These are phyloP conservation scores for Ericerus pela DNA, from an alignment of 1,140 invertebrate genomes.

Conservation along the genomic window DNA sequence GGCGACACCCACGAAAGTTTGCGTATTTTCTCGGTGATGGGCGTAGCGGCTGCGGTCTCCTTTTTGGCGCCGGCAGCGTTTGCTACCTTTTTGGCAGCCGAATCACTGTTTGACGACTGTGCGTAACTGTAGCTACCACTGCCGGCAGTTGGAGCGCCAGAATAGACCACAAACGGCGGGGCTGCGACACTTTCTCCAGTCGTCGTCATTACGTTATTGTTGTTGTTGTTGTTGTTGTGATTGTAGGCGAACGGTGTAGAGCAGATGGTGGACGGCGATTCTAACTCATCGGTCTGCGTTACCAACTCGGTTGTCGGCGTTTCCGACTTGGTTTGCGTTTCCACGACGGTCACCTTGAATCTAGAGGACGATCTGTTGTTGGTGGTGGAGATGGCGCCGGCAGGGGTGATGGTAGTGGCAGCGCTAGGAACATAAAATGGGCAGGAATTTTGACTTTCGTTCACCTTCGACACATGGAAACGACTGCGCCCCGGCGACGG, in stretches of 20 bases:
- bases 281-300: neutral
- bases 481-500: slow-evolving; percentile 34
- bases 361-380: slow-evolving; percentile 4
- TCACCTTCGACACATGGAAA: slow-evolving; percentile 23
- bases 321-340: slow-evolving; percentile 5
- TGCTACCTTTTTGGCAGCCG: neutral
- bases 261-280: neutral
- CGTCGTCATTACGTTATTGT: neutral
- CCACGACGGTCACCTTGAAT: slow-evolving; percentile 19
- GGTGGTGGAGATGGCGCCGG: neutral
- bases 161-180: too few species aligned
- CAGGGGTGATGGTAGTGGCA: neutral
- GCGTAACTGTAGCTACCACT: too few species aligned
- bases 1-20: slow-evolving; percentile 21
- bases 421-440: slow-evolving; percentile 1
- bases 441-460: slow-evolving; percentile 15
- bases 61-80: slow-evolving; percentile 3
- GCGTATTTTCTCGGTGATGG: slow-evolving; percentile 13
- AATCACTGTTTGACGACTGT: neutral
- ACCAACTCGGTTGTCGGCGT: neutral
- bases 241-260: neutral
- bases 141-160: too few species aligned
- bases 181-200: neutral
- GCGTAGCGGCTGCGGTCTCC: neutral
- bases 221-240: neutral